These are phyloP conservation scores for Lapara coniferarum DNA, from an alignment of 2,888 invertebrate genomes.

Conservation along the genomic window DNA sequence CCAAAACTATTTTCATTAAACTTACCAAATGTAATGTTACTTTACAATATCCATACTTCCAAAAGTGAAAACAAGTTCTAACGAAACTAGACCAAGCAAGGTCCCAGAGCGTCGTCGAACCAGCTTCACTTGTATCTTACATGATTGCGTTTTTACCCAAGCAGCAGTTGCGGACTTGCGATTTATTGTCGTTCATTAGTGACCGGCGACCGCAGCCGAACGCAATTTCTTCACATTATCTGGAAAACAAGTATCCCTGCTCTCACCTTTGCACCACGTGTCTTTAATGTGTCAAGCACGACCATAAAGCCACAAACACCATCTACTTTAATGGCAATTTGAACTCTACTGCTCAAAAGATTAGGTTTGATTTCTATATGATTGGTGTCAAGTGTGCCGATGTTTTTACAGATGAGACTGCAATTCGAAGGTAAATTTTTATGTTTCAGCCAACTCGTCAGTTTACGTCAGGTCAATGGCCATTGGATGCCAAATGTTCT, in stretches of 20 bases:
- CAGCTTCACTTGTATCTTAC: conserved; percentile 9
- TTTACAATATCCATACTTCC: neutral
- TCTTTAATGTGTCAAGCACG: conserved; percentile 55
- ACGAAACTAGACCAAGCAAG: neutral
- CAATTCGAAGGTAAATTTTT: conserved; percentile 45
- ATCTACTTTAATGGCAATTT: neutral
- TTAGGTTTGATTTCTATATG: conserved; percentile 25
- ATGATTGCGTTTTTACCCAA: conserved; percentile 26
- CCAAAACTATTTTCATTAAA: conserved; percentile 4
- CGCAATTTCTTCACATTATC: conserved; percentile 24
- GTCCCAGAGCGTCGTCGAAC: neutral
- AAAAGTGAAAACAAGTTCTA: conserved; percentile 1
- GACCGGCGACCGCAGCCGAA: conserved; percentile 27
- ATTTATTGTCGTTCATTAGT: conserved; percentile 52
- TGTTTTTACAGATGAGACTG: conserved; percentile 16
- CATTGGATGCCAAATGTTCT: conserved; percentile 43
- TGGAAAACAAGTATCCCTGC: conserved; percentile 35
- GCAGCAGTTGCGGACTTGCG: conserved; percentile 27
- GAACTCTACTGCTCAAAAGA: rapidly evolving
- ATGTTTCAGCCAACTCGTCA: conserved; percentile 57
- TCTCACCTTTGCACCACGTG: conserved; percentile 72
- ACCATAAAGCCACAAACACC: conserved; percentile 30
- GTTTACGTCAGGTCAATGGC: conserved; percentile 47
- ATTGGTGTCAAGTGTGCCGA: neutral
- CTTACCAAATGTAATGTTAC: neutral